A percentile compares a stretch with the other conserved stretches of the same genome.
These are phyloP conservation scores for Cuculus canorus DNA, from an alignment of 2,797 vertebrate genomes.

Conservation along the genomic window DNA sequence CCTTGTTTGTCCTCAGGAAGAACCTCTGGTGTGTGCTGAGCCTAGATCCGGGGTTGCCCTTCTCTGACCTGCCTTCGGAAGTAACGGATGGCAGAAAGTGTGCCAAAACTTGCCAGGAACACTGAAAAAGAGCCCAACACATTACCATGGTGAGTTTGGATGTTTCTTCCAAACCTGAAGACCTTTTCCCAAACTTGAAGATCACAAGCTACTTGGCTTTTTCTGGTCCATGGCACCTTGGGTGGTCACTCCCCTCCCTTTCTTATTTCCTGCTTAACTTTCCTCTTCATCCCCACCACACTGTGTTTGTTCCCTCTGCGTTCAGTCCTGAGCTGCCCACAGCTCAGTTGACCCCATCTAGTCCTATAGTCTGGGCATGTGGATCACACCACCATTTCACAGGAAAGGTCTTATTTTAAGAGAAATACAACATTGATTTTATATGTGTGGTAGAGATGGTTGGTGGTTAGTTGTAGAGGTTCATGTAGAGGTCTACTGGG, in stretches of 20 bases:
- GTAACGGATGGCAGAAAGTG: slow-evolving; percentile 92
- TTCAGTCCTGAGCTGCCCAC: background rate
- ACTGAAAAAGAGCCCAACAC: slow-evolving; percentile 77
- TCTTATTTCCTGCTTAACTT: background rate
- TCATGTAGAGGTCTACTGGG: background rate
- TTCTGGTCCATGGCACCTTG: background rate
- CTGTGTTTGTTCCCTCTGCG: fast-evolving
- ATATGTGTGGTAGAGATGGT: fast-evolving
- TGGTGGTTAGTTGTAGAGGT: background rate
- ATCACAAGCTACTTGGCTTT: background rate
- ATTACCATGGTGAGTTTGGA: background rate
- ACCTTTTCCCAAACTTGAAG: background rate
- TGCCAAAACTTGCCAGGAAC: slow-evolving; percentile 91
- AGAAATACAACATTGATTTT: fast-evolving
- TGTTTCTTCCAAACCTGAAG: background rate
- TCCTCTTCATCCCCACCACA: background rate
- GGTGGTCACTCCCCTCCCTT: background rate
- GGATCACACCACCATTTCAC: fast-evolving
- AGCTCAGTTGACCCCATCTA: background rate
- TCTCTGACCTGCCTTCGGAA: slow-evolving; percentile 83
- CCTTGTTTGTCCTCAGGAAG: background rate
- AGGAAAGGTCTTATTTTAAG: fast-evolving
- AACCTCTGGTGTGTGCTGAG: background rate
- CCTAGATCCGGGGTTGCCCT: slow-evolving; percentile 20
- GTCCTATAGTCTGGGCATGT: fast-evolving